Evolutionary conservation across 1,140 invertebrate species (phyloP).

Genomic region (Cylas formicarius): DNA sequence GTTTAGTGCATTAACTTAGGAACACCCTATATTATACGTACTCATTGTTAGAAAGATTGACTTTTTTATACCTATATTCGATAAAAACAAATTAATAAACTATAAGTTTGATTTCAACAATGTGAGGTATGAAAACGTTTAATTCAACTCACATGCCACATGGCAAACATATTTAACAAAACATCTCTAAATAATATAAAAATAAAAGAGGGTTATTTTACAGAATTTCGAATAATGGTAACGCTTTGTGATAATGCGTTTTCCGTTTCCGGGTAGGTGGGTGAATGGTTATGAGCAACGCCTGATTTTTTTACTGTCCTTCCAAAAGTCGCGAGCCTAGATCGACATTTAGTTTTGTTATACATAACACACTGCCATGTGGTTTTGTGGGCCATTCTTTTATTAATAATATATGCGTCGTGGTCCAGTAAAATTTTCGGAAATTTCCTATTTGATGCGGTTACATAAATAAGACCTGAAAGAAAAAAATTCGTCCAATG

Average conservation of each 20-base stretch:
- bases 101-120: too few species aligned
- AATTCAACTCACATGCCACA: too few species aligned
- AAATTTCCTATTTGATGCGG: constrained; percentile 20
- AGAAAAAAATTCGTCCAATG: constrained; percentile 12
- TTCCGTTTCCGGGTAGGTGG: constrained; percentile 2
- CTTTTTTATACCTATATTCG: too few species aligned
- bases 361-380: constrained; percentile 28
- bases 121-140: too few species aligned
- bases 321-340: constrained; percentile 22
- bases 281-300: constrained; percentile 23
- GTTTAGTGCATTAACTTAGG: too few species aligned
- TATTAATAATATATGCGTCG: constrained; percentile 23
- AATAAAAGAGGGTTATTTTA: too few species aligned
- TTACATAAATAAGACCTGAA: constrained; percentile 28
- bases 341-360: constrained; percentile 24
- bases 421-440: constrained; percentile 25
- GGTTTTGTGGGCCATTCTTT: constrained; percentile 11
- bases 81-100: too few species aligned
- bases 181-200: too few species aligned
- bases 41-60: too few species aligned
- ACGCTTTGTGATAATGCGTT: constrained; percentile 8
- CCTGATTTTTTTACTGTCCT: constrained; percentile 22
- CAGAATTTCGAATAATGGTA: constrained; percentile 6
- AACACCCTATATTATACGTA: too few species aligned
- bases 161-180: too few species aligned